Evolutionary conservation across 2,113 vertebrate genomes (phyloP).

Genomic region (Romanogobio albipinnatus): DNA sequence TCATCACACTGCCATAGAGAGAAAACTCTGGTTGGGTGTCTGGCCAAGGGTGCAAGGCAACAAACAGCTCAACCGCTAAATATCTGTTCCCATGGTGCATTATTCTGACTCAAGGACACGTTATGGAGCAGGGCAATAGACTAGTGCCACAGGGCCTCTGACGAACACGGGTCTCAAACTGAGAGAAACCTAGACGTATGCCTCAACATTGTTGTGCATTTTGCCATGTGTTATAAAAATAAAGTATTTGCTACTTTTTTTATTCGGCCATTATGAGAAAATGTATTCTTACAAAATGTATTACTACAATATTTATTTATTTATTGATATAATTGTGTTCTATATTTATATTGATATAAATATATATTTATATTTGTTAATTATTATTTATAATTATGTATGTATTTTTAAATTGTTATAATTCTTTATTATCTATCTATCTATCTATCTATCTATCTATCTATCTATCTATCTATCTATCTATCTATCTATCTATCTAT

Average conservation of each 20-base stretch:
- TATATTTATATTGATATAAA: not conserved
- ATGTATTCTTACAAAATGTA: too few species aligned
- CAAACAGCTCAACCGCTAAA: conserved; percentile 26
- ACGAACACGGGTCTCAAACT: not conserved
- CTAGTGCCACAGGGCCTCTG: not conserved
- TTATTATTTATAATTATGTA: not conserved
- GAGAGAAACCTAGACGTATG: not conserved
- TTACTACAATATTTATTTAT: not conserved
- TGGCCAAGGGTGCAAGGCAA: conserved; percentile 20
- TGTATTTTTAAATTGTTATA: not conserved
- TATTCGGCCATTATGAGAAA: not conserved
- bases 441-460: too few species aligned
- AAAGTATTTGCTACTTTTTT: not conserved
- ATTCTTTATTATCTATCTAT: not conserved
- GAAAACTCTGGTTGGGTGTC: conserved; percentile 38
- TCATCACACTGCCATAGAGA: conserved; percentile 51
- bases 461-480: too few species aligned
- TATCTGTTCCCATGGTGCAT: conserved; percentile 54
- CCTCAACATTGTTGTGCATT: not conserved
- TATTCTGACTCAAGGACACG: not conserved
- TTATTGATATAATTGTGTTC: not conserved
- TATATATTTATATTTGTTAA: too few species aligned
- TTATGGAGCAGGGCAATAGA: not conserved
- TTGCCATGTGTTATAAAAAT: not conserved
- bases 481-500: too few species aligned